Evolutionary conservation across 2,797 vertebrate genomes (phyloP), one percentile per base, ranked within the genome.

Genomic region (Sternarchorhynchus goeldii): DNA sequence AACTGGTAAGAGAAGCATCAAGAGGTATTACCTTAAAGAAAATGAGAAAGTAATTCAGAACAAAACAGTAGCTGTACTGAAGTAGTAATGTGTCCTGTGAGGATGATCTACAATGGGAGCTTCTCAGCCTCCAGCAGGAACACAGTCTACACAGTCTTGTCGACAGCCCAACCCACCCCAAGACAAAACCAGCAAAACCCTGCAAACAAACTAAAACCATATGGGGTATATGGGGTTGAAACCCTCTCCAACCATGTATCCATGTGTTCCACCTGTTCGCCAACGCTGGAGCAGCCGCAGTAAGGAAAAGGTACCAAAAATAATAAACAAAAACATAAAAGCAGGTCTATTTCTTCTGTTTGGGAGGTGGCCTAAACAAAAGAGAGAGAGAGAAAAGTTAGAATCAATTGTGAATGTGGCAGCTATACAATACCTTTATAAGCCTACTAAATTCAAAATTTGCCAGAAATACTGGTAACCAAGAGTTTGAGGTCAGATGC

Each of bases 361-460:
- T 96, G 0, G 94, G 92, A 56, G 94, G 88, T 17, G 95, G 93
- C 90, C 95, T 96, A 69, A 4, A 76, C 62, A 20, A 64, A 16
- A 74, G 20, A 50, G 14, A 17, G 45, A 21, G 29, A 10, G 5
- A 17, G 45, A 21, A 32, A 10, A 5, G 32, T 4, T 29, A 0
- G 17, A 18, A 36, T 21, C 18, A 32, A 53, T 64, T 18, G 6
- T 32, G 3, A 32, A 1, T 14, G 41, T 2, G 36, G 10, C 36
- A 50, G 5, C n/a, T 58, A 45, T 17, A 50, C 41, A 45, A 34
- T 20, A 67, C 20, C 14, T 60, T 41, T n/a, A 1, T 25, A 4
- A 14, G 4, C 21, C 5, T 31, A 34, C 17, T 29, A 29, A 16
- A 41, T 41, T 58, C 36, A 41, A 14, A 60, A 2, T 0, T 25